These are phyloP conservation scores for Melanotaenia boesemani DNA, from an alignment of 2,797 vertebrate genomes.

Conservation along the genomic window DNA sequence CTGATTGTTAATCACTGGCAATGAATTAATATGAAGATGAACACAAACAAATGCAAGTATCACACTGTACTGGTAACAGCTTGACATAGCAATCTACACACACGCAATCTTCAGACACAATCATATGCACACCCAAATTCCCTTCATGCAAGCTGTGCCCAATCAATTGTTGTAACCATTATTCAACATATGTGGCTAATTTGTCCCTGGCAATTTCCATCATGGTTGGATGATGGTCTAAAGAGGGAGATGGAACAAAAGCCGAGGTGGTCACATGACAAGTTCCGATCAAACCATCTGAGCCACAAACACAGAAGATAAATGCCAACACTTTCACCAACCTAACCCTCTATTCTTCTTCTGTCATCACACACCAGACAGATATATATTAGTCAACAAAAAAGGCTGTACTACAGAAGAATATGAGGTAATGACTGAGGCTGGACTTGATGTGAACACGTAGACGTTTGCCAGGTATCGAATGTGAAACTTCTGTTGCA, in stretches of 20 bases:
- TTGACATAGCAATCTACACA: not conserved
- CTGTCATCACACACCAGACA: constrained; percentile 41
- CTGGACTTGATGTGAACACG: constrained; percentile 35
- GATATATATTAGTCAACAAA: constrained; percentile 47
- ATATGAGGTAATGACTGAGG: constrained; percentile 18
- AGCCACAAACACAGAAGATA: constrained; percentile 74
- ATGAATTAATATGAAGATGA: constrained; percentile 40
- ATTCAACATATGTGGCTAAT: constrained; percentile 78
- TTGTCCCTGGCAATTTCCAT: constrained; percentile 75
- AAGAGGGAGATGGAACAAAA: constrained; percentile 70
- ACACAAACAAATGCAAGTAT: constrained; percentile 35
- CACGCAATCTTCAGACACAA: constrained; percentile 22
- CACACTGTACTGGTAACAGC: not conserved
- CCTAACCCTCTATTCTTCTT: constrained; percentile 53
- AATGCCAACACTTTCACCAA: constrained; percentile 71
- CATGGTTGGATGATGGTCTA: constrained; percentile 65
- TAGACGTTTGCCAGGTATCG: constrained; percentile 47
- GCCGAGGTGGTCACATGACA: constrained; percentile 51
- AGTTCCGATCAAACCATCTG: constrained; percentile 58
- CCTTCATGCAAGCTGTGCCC: constrained; percentile 57
- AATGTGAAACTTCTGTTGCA: constrained; percentile 49
- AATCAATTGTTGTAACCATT: constrained; percentile 74
- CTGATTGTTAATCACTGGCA: constrained; percentile 30
- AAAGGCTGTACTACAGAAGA: constrained; percentile 19
- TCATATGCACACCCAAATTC: constrained; percentile 28